These are phyloP conservation scores for Plemyria rubiginata DNA, from an alignment of 2,888 invertebrate genomes.

Conservation along the genomic window DNA sequence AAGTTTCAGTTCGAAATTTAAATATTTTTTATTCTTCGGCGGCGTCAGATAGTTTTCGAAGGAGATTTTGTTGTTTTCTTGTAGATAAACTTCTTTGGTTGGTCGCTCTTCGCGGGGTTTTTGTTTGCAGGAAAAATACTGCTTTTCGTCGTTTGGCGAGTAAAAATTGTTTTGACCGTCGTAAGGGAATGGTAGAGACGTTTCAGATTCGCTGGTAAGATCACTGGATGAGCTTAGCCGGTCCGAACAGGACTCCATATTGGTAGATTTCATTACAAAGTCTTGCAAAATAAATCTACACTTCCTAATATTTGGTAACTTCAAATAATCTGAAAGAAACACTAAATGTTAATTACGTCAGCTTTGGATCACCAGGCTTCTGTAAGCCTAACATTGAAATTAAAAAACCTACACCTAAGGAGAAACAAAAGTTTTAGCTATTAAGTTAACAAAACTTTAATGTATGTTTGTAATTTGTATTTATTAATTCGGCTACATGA, in stretches of 20 bases:
- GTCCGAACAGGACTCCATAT: conserved; percentile 77
- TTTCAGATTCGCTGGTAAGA: conserved; percentile 77
- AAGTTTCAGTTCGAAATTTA: conserved; percentile 78
- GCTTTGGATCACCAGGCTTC: neutral
- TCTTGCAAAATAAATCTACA: conserved; percentile 11
- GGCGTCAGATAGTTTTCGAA: conserved; percentile 72
- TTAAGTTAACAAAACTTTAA: no score
- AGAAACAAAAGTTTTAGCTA: no score
- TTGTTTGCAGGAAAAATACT: conserved; percentile 73
- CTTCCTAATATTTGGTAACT: neutral
- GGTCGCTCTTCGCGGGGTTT: conserved; percentile 65
- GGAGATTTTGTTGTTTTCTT: conserved; percentile 71
- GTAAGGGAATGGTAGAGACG: conserved; percentile 74
- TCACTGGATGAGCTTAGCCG: conserved; percentile 78
- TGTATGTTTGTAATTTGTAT: no score
- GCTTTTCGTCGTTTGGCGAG: conserved; percentile 65
- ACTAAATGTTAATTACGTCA: neutral
- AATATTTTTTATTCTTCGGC: conserved; percentile 73
- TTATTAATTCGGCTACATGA: neutral
- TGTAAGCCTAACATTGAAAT: no score
- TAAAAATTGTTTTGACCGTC: conserved; percentile 73
- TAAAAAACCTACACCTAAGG: no score
- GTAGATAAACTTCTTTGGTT: conserved; percentile 67
- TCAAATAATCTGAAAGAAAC: conserved; percentile 15
- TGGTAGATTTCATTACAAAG: conserved; percentile 78